phyloP scores from a whole-genome alignment of 2,797 vertebrate genomes.

The Spinus pinus region DNA sequence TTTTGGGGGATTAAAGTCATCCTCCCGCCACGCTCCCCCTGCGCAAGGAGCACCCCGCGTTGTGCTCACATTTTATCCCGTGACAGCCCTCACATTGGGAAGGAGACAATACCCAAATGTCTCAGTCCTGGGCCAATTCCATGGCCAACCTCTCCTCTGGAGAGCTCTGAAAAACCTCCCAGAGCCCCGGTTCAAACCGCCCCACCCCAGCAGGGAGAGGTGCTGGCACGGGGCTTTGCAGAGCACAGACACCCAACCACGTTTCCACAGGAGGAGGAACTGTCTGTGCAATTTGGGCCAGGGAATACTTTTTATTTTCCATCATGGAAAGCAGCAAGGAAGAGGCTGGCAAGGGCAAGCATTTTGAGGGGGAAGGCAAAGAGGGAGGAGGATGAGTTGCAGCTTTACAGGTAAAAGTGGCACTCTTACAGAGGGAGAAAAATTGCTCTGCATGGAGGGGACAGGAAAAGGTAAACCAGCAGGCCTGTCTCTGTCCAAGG shows the following conservation, averaged over 20 bases:
- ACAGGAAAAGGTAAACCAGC: neutral
- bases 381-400: neutral
- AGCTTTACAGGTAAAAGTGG: fast-evolving
- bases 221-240: neutral
- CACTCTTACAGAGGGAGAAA: neutral
- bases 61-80: fast-evolving
- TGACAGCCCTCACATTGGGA: neutral
- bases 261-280: neutral
- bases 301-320: neutral
- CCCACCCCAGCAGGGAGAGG: neutral
- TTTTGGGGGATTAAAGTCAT: neutral
- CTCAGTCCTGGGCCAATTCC: neutral
- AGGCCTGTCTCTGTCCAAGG: neutral
- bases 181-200: fast-evolving
- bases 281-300: neutral
- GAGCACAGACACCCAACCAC: neutral
- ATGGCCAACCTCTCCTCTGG: neutral
- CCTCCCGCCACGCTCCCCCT: fast-evolving
- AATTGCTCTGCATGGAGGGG: neutral
- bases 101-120: neutral
- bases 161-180: neutral
- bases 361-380: neutral
- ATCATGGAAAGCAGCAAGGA: neutral
- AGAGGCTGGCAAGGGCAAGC: neutral
- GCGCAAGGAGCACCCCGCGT: neutral